Percentiles rank a stretch among this genome's conserved stretches.
Evolutionary conservation across 2,888 invertebrate genomes (phyloP).

Genomic region (Phragmatobia fuliginosa): DNA sequence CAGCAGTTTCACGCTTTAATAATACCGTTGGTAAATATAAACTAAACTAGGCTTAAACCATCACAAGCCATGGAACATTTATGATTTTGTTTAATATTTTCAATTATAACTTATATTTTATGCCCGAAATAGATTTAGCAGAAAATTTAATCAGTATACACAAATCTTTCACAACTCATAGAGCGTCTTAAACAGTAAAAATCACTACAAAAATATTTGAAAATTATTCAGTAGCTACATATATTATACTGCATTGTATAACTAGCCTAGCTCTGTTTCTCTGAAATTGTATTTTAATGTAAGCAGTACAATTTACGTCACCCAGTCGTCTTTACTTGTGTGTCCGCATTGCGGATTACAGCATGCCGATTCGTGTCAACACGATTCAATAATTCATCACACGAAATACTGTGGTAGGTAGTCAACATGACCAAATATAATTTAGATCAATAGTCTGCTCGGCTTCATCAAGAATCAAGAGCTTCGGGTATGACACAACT

Average conservation of each 20-base stretch:
- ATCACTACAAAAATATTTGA: neutral
- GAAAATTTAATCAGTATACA: neutral
- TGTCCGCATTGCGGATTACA: conserved; percentile 59
- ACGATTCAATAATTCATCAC: conserved; percentile 70
- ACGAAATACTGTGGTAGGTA: conserved; percentile 50
- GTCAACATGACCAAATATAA: conserved; percentile 57
- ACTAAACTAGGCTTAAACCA: neutral
- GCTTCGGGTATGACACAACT: neutral
- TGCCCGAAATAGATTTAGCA: neutral
- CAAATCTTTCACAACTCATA: neutral
- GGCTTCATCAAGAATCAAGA: conserved; percentile 8
- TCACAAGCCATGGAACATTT: neutral
- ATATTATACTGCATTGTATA: neutral
- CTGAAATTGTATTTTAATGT: conserved; percentile 23
- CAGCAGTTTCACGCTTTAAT: no score
- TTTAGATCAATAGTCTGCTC: conserved; percentile 48
- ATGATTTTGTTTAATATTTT: neutral
- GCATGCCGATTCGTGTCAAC: conserved; percentile 59
- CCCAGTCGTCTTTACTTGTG: conserved; percentile 23
- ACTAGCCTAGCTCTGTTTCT: neutral
- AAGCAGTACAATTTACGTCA: conserved; percentile 10
- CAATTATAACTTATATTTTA: neutral
- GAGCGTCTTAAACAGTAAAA: neutral
- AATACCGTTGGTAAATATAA: neutral
- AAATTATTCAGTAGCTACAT: neutral